Evolutionary conservation across 2,888 invertebrate species (phyloP).

Genomic region (Scrobipalpa atriplicella): DNA sequence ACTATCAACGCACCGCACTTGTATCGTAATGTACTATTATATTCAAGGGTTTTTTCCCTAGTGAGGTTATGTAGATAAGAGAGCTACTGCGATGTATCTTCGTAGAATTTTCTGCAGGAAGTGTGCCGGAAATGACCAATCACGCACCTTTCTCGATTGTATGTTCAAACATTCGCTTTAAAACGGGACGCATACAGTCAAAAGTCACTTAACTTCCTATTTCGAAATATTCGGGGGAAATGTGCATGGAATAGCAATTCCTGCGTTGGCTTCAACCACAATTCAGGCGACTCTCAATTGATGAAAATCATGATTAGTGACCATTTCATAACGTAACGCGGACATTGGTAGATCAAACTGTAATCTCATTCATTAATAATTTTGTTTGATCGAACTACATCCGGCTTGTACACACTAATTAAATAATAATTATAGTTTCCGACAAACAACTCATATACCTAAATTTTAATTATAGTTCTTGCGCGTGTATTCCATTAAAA

Average conservation of each 20-base stretch:
- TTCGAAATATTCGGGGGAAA: slow-evolving; percentile 5
- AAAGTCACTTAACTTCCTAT: neutral
- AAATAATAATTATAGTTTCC: neutral
- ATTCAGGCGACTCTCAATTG: too few species aligned
- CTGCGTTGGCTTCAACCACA: neutral
- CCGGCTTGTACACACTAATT: slow-evolving; percentile 3
- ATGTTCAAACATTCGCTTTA: neutral
- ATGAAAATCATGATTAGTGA: too few species aligned
- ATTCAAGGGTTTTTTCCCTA: slow-evolving; percentile 39
- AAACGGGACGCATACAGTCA: neutral
- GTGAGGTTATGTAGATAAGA: neutral
- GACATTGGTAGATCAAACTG: too few species aligned
- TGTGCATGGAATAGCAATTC: neutral
- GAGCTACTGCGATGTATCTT: neutral
- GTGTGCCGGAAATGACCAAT: slow-evolving; percentile 21
- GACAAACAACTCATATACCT: neutral
- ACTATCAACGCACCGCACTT: too few species aligned
- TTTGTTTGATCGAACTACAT: neutral
- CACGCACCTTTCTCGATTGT: slow-evolving; percentile 5
- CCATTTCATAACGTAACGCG: too few species aligned
- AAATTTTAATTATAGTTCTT: neutral
- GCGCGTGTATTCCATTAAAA: neutral
- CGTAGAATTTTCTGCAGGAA: slow-evolving; percentile 13
- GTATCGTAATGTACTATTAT: too few species aligned
- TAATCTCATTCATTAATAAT: too few species aligned